These are phyloP conservation scores for Empidonax alnorum DNA, from an alignment of 2,113 vertebrate genomes.

Conservation along the genomic window DNA sequence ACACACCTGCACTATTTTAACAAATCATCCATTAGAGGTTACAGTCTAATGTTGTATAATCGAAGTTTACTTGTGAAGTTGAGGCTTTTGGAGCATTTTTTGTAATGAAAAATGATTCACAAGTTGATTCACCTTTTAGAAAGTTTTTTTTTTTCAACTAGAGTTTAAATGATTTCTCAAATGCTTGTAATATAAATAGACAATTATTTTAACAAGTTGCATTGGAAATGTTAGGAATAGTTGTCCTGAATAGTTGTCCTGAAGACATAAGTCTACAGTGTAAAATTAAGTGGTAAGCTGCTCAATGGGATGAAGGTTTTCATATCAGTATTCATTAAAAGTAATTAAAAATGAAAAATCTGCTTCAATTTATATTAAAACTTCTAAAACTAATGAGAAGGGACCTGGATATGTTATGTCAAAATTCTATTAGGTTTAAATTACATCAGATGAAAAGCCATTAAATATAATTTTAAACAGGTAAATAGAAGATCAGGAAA, in stretches of 20 bases:
- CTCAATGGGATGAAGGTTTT: conserved; percentile 41
- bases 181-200: conserved; percentile 70
- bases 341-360: conserved; percentile 42
- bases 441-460: background rate
- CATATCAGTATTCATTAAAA: conserved; percentile 39
- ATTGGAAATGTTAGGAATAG: conserved; percentile 65
- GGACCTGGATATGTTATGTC: background rate
- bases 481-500: background rate
- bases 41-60: background rate
- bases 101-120: background rate
- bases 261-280: conserved; percentile 56
- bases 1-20: background rate
- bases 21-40: background rate
- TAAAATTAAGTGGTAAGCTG: conserved; percentile 61
- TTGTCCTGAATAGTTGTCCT: conserved; percentile 72
- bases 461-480: conserved; percentile 1
- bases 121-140: conserved; percentile 31
- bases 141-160: conserved; percentile 5
- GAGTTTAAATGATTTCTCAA: conserved; percentile 73
- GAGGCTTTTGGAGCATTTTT: background rate
- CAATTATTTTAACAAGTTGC: conserved; percentile 84
- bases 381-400: background rate
- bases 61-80: background rate
- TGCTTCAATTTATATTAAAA: background rate
- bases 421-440: conserved; percentile 3